A percentile compares a stretch with the other conserved stretches of the same genome.
Conservation (phyloP, 1,140 invertebrate species). For the Ceratina calcarata region DNA sequence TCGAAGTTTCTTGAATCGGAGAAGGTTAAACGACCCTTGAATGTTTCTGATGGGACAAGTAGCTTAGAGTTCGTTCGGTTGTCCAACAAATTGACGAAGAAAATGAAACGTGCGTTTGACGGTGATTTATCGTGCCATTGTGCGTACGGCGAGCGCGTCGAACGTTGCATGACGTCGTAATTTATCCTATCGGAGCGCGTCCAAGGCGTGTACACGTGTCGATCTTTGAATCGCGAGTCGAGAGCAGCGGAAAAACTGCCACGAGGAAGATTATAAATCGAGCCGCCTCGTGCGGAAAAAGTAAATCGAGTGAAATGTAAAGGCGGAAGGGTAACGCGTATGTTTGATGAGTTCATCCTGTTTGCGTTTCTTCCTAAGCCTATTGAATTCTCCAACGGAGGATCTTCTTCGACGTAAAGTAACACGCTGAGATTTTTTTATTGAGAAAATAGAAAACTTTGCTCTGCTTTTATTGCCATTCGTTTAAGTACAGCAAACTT, state of each 20-base stretch:
- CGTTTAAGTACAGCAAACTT: too few relatives aligned
- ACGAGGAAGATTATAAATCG: slow-evolving; percentile 36
- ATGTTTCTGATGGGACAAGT: not conserved
- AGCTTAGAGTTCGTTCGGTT: slow-evolving; percentile 5
- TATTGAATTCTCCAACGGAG: too few relatives aligned
- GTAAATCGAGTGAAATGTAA: slow-evolving; percentile 2
- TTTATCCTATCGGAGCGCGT: slow-evolving; percentile 15
- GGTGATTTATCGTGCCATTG: slow-evolving; percentile 48
- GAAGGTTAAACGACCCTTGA: too few relatives aligned
- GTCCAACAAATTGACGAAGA: slow-evolving; percentile 47
- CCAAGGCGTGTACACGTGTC: slow-evolving; percentile 16
- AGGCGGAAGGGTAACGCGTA: not conserved
- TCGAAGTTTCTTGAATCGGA: too few relatives aligned
- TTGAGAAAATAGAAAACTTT: too few relatives aligned
- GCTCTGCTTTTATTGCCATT: too few relatives aligned
- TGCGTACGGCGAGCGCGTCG: slow-evolving; percentile 19
- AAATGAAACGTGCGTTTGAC: slow-evolving; percentile 39
- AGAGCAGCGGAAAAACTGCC: not conserved
- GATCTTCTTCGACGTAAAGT: not conserved
- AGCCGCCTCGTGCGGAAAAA: not conserved
- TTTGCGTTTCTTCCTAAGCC: not conserved
- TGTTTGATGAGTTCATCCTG: slow-evolving; percentile 12
- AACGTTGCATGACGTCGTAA: slow-evolving; percentile 36
- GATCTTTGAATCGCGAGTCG: slow-evolving; percentile 27
- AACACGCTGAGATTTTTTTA: not conserved